Evolutionary conservation across 2,113 vertebrate genomes (phyloP), one percentile per base, ranked within the genome.

Genomic region (Oreotrochilus melanogaster): DNA sequence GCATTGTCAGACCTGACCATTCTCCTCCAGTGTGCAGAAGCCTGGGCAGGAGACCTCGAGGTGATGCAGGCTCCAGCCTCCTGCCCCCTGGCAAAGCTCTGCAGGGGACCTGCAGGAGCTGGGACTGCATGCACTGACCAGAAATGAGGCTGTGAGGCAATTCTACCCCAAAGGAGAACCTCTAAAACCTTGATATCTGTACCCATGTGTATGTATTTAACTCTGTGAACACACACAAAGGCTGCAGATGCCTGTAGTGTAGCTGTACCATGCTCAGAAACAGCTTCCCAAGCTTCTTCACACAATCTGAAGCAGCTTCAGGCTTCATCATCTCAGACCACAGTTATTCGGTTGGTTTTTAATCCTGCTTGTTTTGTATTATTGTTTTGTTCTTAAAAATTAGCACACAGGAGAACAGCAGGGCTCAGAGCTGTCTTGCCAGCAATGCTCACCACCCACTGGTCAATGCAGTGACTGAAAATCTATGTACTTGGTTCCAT

Each of bases 1-100:
- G 83, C 80, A 95, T 92, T 70, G 95, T 95, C 92, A 96, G 89
- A 91, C 78, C 85, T 92, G 80, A 82, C 51, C 19, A 19, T 70
- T 58, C 81, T 86, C 69, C 56, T 79, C 51, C 86, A 19, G 88
- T 9, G 47, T 73, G 95, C 83, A 78, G 83, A 74, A 80, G 79
- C 0, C 0, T 90, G 96, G 92, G 79, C 94, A 86, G 88, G 92
- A 93, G 91, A 76, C 87, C 87, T 91, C 1, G 4, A 61, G 92
- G 43, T 0, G 1, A 71, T 1, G 7, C 64, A 76, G 76, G 58
- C 78, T 93, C 86, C n/a, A 5, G 85, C 67, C 81, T 73, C 61
- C 78, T 89, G 66, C 78, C 74, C 62, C 21, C 12, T n/a, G 83
- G 57, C 75, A 86, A 76, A 50, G 10, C 27, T 4, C 10, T n/a